Base-by-base conservation (phyloP, 2,797 vertebrate genomes). In the Threskiornis aethiopicus region DNA sequence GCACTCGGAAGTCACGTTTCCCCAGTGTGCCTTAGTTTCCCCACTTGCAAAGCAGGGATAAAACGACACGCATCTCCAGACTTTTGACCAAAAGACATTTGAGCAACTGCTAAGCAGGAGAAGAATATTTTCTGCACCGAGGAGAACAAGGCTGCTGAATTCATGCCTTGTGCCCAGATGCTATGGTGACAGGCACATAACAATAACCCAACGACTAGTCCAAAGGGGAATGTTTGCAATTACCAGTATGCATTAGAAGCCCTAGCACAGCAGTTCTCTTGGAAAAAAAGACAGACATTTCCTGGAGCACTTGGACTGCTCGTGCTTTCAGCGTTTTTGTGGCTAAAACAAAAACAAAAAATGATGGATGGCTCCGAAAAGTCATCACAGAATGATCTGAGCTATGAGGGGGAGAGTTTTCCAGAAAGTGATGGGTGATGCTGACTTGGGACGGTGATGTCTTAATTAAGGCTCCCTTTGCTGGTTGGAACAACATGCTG, bases 101-200 rank as follows among this genome's bases (percentile, higher is more conserved):
- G 65, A 84, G 62, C 77, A 44, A 80, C 41, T 59, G 72, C 57
- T 75, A 25, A 64, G 57, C 73, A 80, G 41, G 78, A 93, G 39
- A 46, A 81, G 69, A 69, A 31, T 24, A 70, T 75, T 69, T 67
- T 57, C 57, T 81, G 46, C 52, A 21, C 37, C 9, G 66, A 70
- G 66, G 47, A 84, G 71, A 70, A 64, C 17, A 11, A 51, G 82
- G 78, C 75, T 95, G 89, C 59, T 75, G 75, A 95, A 93, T 64
- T 64, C 59, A 37, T 57, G 92, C 89, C 92, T 88, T 65, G 79
- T 90, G 96, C 84, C 95, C 95, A 91, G 91, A 96, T 82, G 82
- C 96, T 91, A 84, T 81, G 84, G 95, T 94, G 96, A 95, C 89
- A 95, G 87, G 91, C 94, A 88, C 83, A 58, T 16, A 95, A 95